These are phyloP conservation scores for Callosobruchus maculatus DNA, from an alignment of 2,888 invertebrate species.

Conservation along the genomic window DNA sequence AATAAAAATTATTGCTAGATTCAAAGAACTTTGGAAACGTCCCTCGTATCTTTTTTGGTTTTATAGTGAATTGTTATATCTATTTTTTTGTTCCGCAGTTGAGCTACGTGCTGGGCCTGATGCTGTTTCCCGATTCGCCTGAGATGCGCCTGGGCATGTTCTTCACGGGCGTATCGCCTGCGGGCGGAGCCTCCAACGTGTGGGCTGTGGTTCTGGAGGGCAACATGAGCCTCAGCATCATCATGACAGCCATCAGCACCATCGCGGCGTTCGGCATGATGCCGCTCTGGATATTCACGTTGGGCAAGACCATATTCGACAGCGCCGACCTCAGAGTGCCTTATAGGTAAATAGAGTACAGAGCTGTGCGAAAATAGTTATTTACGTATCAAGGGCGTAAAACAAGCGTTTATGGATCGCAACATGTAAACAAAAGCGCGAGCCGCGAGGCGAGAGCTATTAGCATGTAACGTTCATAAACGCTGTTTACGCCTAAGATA, in stretches of 20 bases:
- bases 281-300: conserved; percentile 87
- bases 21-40: too few relatives aligned
- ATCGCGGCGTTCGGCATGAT: conserved; percentile 85
- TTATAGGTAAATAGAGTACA: conserved; percentile 59
- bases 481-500: too few relatives aligned
- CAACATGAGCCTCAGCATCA: conserved; percentile 88
- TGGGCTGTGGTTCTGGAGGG: conserved; percentile 91
- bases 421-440: too few relatives aligned
- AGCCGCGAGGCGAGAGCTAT: too few relatives aligned
- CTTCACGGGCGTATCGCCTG: conserved; percentile 85
- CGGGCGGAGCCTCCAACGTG: conserved; percentile 95
- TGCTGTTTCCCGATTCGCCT: conserved; percentile 65
- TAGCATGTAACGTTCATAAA: too few relatives aligned
- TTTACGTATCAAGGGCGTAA: too few relatives aligned
- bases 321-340: conserved; percentile 73
- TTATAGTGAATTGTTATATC: too few relatives aligned
- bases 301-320: conserved; percentile 57
- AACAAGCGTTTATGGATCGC: too few relatives aligned
- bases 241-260: conserved; percentile 87
- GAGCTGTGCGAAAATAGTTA: too few relatives aligned
- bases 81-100: conserved; percentile 57
- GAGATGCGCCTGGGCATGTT: conserved; percentile 82
- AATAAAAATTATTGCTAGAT: too few relatives aligned
- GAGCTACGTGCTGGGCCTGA: conserved; percentile 67
- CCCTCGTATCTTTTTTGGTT: too few relatives aligned